phyloP scores from a whole-genome alignment of 2,113 vertebrate species.

The Oryzias woworae region DNA sequence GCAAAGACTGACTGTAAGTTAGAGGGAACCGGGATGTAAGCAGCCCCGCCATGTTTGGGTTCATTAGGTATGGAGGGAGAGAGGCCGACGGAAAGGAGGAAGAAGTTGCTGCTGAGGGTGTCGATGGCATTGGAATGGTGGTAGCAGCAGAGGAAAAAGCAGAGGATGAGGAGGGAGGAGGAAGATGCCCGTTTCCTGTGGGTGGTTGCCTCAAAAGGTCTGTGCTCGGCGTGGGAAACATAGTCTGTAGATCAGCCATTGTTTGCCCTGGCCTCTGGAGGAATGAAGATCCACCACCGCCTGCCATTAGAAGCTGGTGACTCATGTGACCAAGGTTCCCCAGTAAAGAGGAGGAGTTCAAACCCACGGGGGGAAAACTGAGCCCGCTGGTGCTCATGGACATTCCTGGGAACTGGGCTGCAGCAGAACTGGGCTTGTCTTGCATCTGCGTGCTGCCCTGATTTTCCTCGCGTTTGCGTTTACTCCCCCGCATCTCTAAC shows the following conservation, averaged over 20 bases:
- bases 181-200: slow-evolving; percentile 65
- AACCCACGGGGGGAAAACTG: slow-evolving; percentile 84
- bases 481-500: slow-evolving; percentile 83
- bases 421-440: slow-evolving; percentile 77
- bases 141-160: slow-evolving; percentile 84
- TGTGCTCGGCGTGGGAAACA: slow-evolving; percentile 88
- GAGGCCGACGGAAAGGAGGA: slow-evolving; percentile 86
- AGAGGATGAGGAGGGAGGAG: slow-evolving; percentile 67
- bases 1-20: slow-evolving; percentile 89
- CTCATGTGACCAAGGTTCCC: slow-evolving; percentile 86
- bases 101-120: slow-evolving; percentile 82
- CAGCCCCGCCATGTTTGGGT: slow-evolving; percentile 87
- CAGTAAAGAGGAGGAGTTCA: slow-evolving; percentile 89
- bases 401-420: slow-evolving; percentile 83
- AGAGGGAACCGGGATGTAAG: slow-evolving; percentile 86
- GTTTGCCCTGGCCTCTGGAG: slow-evolving; percentile 88
- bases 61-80: slow-evolving; percentile 89
- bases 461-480: slow-evolving; percentile 83
- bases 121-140: slow-evolving; percentile 82
- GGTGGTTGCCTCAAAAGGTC: slow-evolving; percentile 75
- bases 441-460: slow-evolving; percentile 80
- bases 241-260: slow-evolving; percentile 88
- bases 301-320: slow-evolving; percentile 87
- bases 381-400: slow-evolving; percentile 82
- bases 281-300: slow-evolving; percentile 81